Conservation (phyloP, 2,797 vertebrate species). For the Florisuga fusca region DNA sequence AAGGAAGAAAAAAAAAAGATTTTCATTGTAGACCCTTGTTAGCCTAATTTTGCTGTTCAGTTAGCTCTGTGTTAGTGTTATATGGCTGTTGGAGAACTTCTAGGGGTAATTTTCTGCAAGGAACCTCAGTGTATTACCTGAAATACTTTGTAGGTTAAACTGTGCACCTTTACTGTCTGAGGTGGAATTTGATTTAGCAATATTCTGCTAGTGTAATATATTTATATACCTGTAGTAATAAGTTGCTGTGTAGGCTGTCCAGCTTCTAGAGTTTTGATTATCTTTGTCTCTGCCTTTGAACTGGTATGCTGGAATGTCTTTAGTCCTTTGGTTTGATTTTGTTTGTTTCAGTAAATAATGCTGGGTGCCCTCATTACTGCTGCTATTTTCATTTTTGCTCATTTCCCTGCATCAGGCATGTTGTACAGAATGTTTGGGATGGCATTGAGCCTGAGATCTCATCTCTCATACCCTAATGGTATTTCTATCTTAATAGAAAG, state of each 20-base stretch:
- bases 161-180: neutral
- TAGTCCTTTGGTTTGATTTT: neutral
- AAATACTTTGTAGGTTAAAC: neutral
- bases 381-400: neutral
- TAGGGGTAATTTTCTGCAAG: neutral
- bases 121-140: neutral
- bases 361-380: neutral
- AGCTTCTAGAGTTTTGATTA: neutral
- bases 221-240: neutral
- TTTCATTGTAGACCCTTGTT: neutral
- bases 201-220: neutral
- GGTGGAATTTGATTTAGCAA: neutral
- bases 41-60: accelerated
- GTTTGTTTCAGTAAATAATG: neutral
- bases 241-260: neutral
- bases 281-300: neutral
- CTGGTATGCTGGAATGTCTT: neutral
- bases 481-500: neutral
- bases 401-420: neutral
- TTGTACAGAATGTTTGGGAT: neutral
- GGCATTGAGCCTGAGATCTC: neutral
- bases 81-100: neutral
- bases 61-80: neutral
- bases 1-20: neutral
- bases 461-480: neutral